Base-by-base conservation (phyloP, 2,113 vertebrate genomes). In the Platysteira castanea region DNA sequence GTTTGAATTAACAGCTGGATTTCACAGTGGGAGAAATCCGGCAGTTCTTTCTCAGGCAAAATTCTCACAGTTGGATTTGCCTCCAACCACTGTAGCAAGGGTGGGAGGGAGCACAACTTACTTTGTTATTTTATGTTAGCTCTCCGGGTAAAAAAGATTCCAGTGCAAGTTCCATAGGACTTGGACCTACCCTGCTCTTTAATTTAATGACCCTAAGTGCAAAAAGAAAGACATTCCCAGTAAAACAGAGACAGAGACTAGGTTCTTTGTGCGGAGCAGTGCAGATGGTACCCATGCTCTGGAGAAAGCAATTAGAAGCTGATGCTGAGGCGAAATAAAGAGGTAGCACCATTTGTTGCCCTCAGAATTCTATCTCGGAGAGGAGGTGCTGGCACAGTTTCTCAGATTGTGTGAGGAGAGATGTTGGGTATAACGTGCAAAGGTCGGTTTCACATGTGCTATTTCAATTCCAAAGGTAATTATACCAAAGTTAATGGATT, bases 1-100 rank as follows among this genome's bases (percentile, higher is more conserved):
- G 92, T 97, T 97, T 94, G 93, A 97, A 95, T 95, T 96, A 96
- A 92, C 95, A 95, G 90, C 95, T 97, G 96, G 95, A 87, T 93
- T 93, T 92, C 95, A 96, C 96, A 96, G 93, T 93, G 96, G 96
- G 96, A 96, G 93, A 93, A 97, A 95, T 95, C 93, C 85, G 17
- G 90, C 93, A 93, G 95, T 96, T 97, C 93, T 96, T 96, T 96
- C 95, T 97, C 96, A 94, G 87, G 93, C 93, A 92, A 83, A 88
- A 92, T 94, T 95, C 93, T 96, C 93, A 96, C 95, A 95, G 95
- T 22, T 93, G 92, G 95, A 90, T 94, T 96, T 88, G 95, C 79
- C 95, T 94, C 87, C 95, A 96, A 96, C 95, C 1, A n/a, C 50
- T 87, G 83, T 20, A 88, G 68, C 87, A 52, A 67, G 92, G 79